Base-by-base conservation (phyloP, 2,113 vertebrate genomes). In the Cebidichthys violaceus region DNA sequence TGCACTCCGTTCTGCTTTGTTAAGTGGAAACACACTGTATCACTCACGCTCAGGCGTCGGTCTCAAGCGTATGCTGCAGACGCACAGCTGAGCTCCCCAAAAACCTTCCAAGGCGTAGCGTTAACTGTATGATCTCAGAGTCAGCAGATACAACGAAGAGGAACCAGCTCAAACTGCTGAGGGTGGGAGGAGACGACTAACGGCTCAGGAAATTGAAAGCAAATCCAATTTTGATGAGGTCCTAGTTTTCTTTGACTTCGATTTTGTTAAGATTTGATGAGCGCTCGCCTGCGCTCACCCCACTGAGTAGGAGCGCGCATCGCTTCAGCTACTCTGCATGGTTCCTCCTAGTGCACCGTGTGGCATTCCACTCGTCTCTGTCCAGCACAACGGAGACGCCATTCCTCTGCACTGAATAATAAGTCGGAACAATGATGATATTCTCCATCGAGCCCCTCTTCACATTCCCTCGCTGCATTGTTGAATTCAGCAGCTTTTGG, bases 191-290 rank as follows among this genome's bases (percentile, higher is more conserved):
- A 70, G 62, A 62, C 22, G 31, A 59, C 74, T 60, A 64, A 84
- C 65, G 70, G 78, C 84, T 81, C 74, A 66, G 50, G 65, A 75
- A 57, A 74, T 2, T 61, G 14, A 79, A 83, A 88, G 80, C 45
- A 52, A 90, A 70, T 90, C 73, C 73, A 64, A 60, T 87, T 90
- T 86, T 86, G 81, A 91, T 84, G 86, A 85, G 68, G 77, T 78
- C 69, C 69, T 79, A 76, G 85, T 85, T 87, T 86, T 65, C 81
- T 83, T 77, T 75, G 55, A 67, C 83, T 77, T 80, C 1, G 59
- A 81, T 82, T 84, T 54, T 35, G 68, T 79, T 59, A 79, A 72
- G 54, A 69, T 65, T 69, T 75, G 29, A 80, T 76, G 45, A 77
- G 55, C 14, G 2, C 70, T 47, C 17, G 20, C 22, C 60, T 60